These are phyloP conservation scores for Ophiothrix spiculata DNA, from an alignment of 35 echinoderm and acorn worm species.

Conservation along the genomic window DNA sequence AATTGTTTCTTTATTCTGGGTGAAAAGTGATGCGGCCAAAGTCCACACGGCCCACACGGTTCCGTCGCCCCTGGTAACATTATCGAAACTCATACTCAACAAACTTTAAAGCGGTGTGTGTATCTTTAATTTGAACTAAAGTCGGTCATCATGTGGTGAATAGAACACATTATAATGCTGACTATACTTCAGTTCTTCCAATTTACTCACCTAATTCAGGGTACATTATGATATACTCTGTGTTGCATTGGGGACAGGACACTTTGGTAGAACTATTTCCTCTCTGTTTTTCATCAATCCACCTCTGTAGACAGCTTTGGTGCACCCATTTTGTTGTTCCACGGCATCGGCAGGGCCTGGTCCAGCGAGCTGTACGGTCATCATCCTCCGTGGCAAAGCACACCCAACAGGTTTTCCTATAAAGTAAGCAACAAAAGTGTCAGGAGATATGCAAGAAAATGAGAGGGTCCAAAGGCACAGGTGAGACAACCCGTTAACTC, in stretches of 20 bases:
- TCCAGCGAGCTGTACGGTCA: slow-evolving; percentile 78
- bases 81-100: no score
- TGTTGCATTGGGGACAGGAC: slow-evolving; percentile 90
- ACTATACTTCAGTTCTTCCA: slow-evolving; percentile 85
- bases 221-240: slow-evolving; percentile 90
- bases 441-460: no score
- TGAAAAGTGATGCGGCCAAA: no score
- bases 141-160: no score
- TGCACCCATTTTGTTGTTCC: slow-evolving; percentile 98
- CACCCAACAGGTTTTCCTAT: slow-evolving; percentile 91
- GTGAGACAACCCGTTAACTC: no score
- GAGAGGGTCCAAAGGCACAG: no score
- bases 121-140: no score
- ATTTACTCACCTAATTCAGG: slow-evolving; percentile 82
- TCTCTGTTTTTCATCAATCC: slow-evolving; percentile 98
- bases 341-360: slow-evolving; percentile 74
- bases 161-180: no score
- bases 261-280: slow-evolving; percentile 97
- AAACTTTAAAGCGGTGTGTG: no score
- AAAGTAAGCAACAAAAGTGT: not conserved
- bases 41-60: no score
- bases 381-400: slow-evolving; percentile 99
- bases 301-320: slow-evolving; percentile 88
- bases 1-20: no score
- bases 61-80: no score